Evolutionary conservation across 2,113 vertebrate species (phyloP), one percentile per base, ranked within the genome.

Genomic region (Garra rufa): DNA sequence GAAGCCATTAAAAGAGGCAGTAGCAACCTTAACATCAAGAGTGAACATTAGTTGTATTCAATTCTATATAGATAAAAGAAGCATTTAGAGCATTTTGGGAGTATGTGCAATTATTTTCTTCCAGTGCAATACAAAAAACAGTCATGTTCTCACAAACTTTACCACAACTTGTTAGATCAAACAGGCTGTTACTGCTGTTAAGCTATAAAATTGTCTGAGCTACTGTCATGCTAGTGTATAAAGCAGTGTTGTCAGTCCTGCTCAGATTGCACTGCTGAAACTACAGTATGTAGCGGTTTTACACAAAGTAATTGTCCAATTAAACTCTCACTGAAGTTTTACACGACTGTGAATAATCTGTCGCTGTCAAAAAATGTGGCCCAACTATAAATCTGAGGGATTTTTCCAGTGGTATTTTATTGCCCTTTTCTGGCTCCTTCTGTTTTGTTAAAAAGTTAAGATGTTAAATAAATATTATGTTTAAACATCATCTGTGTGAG

Each of bases 391-490:
- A 48, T 75, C 44, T 75, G 43, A 75, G 6, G 7, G 71, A 75
- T 75, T 48, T 74, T 75, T 75, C 71, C 71, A 74, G 71, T 74
- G 43, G 3, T 28, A 17, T 48, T 74, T 74, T 19, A 48, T 48
- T 48, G 71, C 41, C 13, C 3, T 19, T 77, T 77, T 41, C 41
- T 59, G 52, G 34, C 17, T 43, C 17, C 48, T 21, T 52, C 21
- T 41, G 28, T 59, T 77, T 52, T 24, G 52, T 55, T 76, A 13
- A 50, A 76, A 34, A n/a, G 10, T 48, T 48, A 44, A 26, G n/a
- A 11, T 26, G 43, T 24, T n/a, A 17, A 74, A 43, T 17, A 74
- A 44, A 74, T 26, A 17, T 21, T 34, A 46, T 15, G 70, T n/a
- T 74, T 43, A 26, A 74, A 46, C 26, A 48, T 46, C 17, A 4